Conservation (phyloP, 1,140 invertebrate genomes). For the Episyrphus balteatus region DNA sequence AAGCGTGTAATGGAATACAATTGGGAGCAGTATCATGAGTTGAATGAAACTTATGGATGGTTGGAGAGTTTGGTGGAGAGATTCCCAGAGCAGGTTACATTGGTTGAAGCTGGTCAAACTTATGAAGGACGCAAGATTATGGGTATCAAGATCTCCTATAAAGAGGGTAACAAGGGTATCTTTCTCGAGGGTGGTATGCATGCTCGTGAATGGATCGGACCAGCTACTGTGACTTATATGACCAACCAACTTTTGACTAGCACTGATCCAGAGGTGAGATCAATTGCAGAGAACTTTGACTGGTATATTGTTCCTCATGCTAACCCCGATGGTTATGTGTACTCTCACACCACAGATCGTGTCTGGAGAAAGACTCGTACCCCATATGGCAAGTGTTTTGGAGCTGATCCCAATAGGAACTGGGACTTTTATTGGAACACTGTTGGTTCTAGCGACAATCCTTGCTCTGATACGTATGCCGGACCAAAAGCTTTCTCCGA, state of each 20-base stretch:
- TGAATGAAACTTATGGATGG: conserved; percentile 41
- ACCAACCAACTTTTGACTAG: conserved; percentile 49
- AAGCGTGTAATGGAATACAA: conserved; percentile 12
- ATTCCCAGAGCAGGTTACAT: conserved; percentile 38
- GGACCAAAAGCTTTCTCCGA: conserved; percentile 63
- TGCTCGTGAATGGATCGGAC: conserved; percentile 65
- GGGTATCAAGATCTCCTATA: conserved; percentile 46
- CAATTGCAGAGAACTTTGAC: conserved; percentile 45
- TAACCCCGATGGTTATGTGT: conserved; percentile 73
- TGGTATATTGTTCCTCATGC: conserved; percentile 60
- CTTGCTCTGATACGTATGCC: conserved; percentile 59
- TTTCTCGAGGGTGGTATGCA: conserved; percentile 51
- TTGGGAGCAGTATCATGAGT: conserved; percentile 37
- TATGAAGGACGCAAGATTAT: conserved; percentile 50
- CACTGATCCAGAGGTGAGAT: conserved; percentile 31
- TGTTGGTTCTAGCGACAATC: conserved; percentile 49
- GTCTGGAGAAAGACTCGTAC: conserved; percentile 65
- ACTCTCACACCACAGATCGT: conserved; percentile 51
- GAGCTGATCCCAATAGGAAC: conserved; percentile 65
- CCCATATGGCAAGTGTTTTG: conserved; percentile 45
- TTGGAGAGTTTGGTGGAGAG: conserved; percentile 32
- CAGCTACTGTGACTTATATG: conserved; percentile 57
- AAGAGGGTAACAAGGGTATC: conserved; percentile 30
- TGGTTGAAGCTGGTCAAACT: conserved; percentile 43
- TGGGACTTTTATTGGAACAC: conserved; percentile 57